Conservation (phyloP, 2,888 invertebrate species). For the Drosophila leonis region DNA sequence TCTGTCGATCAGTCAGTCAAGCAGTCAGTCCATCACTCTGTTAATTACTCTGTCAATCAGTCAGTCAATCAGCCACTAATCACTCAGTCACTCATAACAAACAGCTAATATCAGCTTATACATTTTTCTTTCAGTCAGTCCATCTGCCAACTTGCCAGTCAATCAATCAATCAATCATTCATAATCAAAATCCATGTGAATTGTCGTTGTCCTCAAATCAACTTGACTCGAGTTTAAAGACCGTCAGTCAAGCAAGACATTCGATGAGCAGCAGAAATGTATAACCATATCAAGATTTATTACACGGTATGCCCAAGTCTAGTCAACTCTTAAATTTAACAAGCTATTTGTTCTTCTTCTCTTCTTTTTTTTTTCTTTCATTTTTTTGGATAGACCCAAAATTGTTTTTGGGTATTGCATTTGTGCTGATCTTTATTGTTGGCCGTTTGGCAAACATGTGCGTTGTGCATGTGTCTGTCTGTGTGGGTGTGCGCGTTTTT, state of each 20-base stretch:
- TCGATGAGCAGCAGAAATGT: not conserved
- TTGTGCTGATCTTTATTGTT: constrained; percentile 63
- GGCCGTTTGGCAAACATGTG: constrained; percentile 62
- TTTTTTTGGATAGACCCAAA: constrained; percentile 36
- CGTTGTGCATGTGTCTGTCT: constrained; percentile 17
- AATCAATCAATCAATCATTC: not conserved
- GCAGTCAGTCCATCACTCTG: not conserved
- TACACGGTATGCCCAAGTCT: not conserved
- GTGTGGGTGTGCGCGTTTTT: constrained; percentile 30
- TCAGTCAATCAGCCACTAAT: not conserved
- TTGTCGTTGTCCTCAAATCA: no score
- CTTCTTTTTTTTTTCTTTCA: constrained; percentile 4
- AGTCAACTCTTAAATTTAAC: not conserved
- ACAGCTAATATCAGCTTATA: not conserved
- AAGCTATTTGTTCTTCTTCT: not conserved
- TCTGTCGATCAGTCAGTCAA: not conserved
- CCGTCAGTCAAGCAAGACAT: not conserved
- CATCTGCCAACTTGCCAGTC: not conserved
- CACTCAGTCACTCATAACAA: not conserved
- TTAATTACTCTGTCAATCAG: not conserved
- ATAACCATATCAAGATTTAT: not conserved
- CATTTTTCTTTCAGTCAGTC: not conserved
- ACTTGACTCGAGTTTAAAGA: not conserved
- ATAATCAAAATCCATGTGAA: no score
- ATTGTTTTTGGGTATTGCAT: constrained; percentile 51